Evolutionary conservation across 2,888 invertebrate species (phyloP).

Genomic region (Sceliomorpha sp.): DNA sequence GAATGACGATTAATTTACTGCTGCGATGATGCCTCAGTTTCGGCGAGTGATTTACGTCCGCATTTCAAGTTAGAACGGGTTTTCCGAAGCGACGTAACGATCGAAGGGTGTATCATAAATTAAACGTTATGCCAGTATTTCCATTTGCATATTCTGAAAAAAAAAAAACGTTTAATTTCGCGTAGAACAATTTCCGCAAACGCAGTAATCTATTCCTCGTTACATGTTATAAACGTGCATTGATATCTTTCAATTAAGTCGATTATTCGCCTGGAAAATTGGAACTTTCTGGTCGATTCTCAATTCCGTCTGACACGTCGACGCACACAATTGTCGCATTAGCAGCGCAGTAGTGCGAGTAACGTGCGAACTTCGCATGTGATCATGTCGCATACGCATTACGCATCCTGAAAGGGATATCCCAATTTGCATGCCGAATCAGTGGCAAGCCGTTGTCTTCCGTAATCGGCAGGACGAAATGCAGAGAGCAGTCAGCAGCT

Average conservation of each 20-base stretch:
- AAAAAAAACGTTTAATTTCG: no score
- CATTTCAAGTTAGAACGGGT: conserved; percentile 18
- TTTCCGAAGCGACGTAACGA: neutral
- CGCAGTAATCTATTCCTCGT: no score
- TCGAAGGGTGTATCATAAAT: conserved; percentile 5
- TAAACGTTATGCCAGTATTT: no score
- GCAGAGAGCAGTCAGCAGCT: conserved; percentile 47
- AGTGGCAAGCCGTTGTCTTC: conserved; percentile 34
- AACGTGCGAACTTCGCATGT: conserved; percentile 9
- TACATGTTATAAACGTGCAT: no score
- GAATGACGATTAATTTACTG: conserved; percentile 25
- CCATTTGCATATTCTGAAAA: no score
- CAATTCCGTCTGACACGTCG: no score
- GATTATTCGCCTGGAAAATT: no score
- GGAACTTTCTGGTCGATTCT: no score
- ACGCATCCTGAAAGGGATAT: conserved; percentile 28
- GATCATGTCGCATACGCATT: conserved; percentile 26
- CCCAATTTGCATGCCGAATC: conserved; percentile 50
- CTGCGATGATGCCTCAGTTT: conserved; percentile 13
- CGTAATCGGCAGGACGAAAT: conserved; percentile 41
- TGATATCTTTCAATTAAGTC: no score
- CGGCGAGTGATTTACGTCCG: conserved; percentile 35
- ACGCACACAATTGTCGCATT: no score
- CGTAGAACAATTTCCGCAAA: no score
- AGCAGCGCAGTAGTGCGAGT: neutral